These are phyloP conservation scores for Plectus sambesii DNA, from an alignment of 1,140 invertebrate genomes.

Conservation along the genomic window DNA sequence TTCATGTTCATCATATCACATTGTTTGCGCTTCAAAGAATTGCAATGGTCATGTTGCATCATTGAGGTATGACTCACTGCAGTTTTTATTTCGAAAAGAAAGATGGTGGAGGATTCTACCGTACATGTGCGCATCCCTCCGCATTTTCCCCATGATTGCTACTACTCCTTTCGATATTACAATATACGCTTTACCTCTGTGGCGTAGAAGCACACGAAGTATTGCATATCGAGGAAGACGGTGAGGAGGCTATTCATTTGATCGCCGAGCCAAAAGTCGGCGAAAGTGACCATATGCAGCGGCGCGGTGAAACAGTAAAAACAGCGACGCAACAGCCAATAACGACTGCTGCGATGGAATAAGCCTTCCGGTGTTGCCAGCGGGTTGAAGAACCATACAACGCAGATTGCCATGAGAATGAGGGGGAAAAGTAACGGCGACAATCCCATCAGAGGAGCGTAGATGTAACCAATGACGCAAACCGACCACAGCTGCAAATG, in stretches of 20 bases:
- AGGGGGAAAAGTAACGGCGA: neutral
- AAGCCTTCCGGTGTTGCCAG: neutral
- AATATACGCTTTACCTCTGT: no score
- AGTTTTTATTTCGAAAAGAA: no score
- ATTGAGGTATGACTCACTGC: no score
- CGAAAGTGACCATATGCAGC: slow-evolving; percentile 83
- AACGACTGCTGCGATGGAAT: neutral
- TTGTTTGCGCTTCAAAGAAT: no score
- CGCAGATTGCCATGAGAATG: neutral
- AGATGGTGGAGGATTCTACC: no score
- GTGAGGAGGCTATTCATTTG: slow-evolving; percentile 81
- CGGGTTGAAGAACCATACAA: neutral
- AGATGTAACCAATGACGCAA: neutral
- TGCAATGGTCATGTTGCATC: no score
- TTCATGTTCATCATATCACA: no score
- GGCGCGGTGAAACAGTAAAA: slow-evolving; percentile 59
- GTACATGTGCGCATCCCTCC: no score
- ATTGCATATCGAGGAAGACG: slow-evolving; percentile 80
- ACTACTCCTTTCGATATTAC: no score
- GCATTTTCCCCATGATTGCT: no score
- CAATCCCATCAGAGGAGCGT: neutral
- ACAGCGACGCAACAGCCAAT: neutral
- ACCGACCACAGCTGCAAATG: no score
- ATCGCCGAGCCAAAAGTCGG: slow-evolving; percentile 97
- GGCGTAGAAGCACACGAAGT: slow-evolving; percentile 57